These are phyloP conservation scores for Hozukius guyotensis DNA, from an alignment of 2,797 vertebrate genomes.

Conservation along the genomic window DNA sequence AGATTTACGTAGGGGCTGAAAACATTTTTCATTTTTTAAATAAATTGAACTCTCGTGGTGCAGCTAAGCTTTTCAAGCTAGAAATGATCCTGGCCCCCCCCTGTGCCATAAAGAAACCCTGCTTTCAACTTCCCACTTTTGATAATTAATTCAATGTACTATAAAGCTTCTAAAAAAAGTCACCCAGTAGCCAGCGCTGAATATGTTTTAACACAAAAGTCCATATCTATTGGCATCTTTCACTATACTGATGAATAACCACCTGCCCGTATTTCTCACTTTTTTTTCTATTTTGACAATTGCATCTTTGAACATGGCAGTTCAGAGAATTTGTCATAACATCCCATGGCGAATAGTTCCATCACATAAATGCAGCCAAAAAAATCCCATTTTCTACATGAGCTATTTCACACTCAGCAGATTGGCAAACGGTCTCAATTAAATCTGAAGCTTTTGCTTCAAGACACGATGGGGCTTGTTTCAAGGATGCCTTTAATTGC, in stretches of 20 bases:
- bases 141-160: conserved; percentile 1
- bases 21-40: conserved; percentile 43
- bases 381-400: conserved; percentile 70
- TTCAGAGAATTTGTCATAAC: conserved; percentile 62
- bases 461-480: conserved; percentile 55
- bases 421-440: conserved; percentile 70
- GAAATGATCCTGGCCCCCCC: conserved; percentile 22
- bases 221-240: conserved; percentile 3
- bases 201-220: not conserved
- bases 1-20: conserved; percentile 17
- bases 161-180: not conserved
- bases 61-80: conserved; percentile 22
- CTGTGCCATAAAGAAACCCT: conserved; percentile 8
- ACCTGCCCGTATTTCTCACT: not conserved
- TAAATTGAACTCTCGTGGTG: conserved; percentile 15
- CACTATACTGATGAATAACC: not conserved
- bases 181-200: not conserved
- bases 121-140: conserved; percentile 20
- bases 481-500: conserved; percentile 59
- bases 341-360: conserved; percentile 48
- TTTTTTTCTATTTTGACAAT: conserved; percentile 37
- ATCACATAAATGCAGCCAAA: conserved; percentile 46
- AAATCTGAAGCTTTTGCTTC: conserved; percentile 68
- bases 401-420: conserved; percentile 64
- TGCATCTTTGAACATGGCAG: conserved; percentile 53